These are phyloP conservation scores for Sebastes ruberrimus DNA, from an alignment of 2,797 vertebrate genomes.

Conservation along the genomic window DNA sequence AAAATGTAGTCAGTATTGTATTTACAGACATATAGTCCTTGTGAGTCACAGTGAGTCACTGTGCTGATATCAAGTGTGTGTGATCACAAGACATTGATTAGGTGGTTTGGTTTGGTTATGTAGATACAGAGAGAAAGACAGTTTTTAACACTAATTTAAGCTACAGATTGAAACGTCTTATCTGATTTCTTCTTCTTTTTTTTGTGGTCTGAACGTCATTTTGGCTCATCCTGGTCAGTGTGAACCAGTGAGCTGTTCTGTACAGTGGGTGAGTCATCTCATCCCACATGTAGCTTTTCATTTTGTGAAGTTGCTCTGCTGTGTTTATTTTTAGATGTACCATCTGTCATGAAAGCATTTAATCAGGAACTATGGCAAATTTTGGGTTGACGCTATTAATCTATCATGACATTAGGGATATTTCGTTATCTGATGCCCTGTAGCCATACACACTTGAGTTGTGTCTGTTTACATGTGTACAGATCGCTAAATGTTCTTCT, in stretches of 20 bases:
- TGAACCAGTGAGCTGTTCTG: conserved; percentile 43
- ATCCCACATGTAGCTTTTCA: conserved; percentile 68
- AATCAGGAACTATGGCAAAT: conserved; percentile 25
- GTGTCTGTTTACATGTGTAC: conserved; percentile 2
- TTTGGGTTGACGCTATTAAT: conserved; percentile 10
- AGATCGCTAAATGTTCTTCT: neutral
- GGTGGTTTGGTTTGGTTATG: neutral
- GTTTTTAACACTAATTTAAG: conserved; percentile 2
- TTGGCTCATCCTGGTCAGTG: conserved; percentile 7
- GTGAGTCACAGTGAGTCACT: neutral
- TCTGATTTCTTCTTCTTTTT: neutral
- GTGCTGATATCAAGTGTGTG: neutral
- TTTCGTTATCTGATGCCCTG: conserved; percentile 5
- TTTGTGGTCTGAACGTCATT: neutral
- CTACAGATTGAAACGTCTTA: neutral
- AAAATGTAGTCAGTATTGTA: neutral
- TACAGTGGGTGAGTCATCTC: conserved; percentile 64
- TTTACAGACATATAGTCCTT: neutral
- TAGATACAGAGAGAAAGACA: neutral
- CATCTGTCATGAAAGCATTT: conserved; percentile 57
- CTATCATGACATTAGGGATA: conserved; percentile 2
- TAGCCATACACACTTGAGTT: neutral
- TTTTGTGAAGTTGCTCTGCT: conserved; percentile 53
- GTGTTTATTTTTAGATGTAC: conserved; percentile 65
- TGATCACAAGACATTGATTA: neutral